These are phyloP conservation scores for Zootoca vivipara DNA, from an alignment of 2,113 vertebrate genomes.

Conservation along the genomic window DNA sequence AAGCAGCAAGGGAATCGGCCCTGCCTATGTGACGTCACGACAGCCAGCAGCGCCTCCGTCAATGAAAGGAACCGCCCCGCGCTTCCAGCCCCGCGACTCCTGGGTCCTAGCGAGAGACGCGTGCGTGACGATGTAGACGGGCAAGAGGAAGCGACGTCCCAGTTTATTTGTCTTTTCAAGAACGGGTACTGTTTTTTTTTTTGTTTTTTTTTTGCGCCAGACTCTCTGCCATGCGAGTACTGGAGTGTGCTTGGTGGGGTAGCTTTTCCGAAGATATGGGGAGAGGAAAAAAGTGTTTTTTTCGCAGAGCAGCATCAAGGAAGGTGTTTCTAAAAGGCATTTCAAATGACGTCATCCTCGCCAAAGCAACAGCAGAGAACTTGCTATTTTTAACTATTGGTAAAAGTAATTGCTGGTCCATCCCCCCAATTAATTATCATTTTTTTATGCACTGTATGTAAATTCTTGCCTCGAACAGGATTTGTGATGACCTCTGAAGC, in stretches of 20 bases:
- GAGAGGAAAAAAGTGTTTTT: neutral
- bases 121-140: rapidly evolving
- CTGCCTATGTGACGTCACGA: conserved; percentile 50
- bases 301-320: no score
- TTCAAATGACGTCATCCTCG: neutral
- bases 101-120: conserved; percentile 31
- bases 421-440: no score
- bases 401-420: no score
- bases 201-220: no score
- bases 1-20: neutral
- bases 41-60: conserved; percentile 18
- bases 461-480: neutral
- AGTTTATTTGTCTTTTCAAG: neutral
- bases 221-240: neutral
- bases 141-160: rapidly evolving
- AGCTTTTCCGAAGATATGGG: neutral
- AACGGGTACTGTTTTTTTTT: neutral
- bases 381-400: neutral
- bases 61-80: neutral
- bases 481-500: neutral
- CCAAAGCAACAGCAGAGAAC: neutral
- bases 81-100: rapidly evolving
- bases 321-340: neutral
- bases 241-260: neutral
- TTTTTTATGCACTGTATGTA: neutral